phyloP scores from a whole-genome alignment of 2,113 vertebrate species.

The Gadus macrocephalus region DNA sequence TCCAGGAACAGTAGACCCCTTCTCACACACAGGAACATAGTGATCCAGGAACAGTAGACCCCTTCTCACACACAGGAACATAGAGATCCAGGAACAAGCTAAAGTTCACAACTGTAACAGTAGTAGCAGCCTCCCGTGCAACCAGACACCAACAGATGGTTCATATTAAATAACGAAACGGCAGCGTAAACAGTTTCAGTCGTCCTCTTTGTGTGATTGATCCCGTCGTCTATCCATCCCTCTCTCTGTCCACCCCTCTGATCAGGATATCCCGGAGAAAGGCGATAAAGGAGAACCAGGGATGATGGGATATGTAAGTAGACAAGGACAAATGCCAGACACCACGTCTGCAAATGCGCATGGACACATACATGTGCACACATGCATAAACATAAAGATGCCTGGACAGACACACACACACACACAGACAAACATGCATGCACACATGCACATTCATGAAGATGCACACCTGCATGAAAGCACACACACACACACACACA shows the following conservation, averaged over 20 bases:
- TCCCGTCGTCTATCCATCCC: not conserved
- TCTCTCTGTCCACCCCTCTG: slow-evolving; percentile 6
- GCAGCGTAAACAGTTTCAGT: too few relatives aligned
- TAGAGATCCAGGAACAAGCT: too few relatives aligned
- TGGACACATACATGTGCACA: not conserved
- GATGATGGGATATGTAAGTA: slow-evolving; percentile 81
- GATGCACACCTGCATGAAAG: not conserved
- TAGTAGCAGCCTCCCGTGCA: too few relatives aligned
- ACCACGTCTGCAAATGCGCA: not conserved
- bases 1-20: too few relatives aligned
- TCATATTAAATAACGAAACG: too few relatives aligned
- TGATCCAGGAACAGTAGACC: too few relatives aligned
- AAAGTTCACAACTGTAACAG: too few relatives aligned
- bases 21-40: too few relatives aligned
- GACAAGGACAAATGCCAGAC: not conserved
- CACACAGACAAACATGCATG: slow-evolving; percentile 4
- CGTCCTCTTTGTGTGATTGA: not conserved
- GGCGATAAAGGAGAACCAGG: slow-evolving; percentile 92
- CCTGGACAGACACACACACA: not conserved
- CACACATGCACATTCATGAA: not conserved
- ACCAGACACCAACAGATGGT: too few relatives aligned
- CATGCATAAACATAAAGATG: not conserved
- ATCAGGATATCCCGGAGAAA: slow-evolving; percentile 81
- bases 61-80: too few relatives aligned
- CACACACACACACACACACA: not conserved